Percentiles rank a stretch among this genome's conserved stretches.
Evolutionary conservation across 1,140 invertebrate species (phyloP).

Genomic region (Apis florea): DNA sequence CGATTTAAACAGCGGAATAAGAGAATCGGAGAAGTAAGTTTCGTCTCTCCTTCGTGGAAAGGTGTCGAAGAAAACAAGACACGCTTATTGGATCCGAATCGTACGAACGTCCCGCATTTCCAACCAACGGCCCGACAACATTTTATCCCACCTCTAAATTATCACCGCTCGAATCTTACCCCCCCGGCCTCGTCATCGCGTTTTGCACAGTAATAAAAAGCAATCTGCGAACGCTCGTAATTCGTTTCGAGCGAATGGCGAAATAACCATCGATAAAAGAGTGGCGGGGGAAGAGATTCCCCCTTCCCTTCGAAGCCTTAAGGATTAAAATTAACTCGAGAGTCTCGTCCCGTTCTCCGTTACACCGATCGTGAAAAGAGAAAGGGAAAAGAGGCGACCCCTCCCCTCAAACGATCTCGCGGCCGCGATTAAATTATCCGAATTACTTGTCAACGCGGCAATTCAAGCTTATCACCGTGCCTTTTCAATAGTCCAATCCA

Average conservation of each 20-base stretch:
- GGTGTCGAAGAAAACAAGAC: not conserved
- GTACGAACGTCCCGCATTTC: not conserved
- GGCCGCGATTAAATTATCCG: conserved; percentile 45
- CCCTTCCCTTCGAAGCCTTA: not conserved
- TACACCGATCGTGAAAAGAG: not conserved
- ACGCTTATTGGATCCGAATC: not conserved
- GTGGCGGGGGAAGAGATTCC: too few species aligned
- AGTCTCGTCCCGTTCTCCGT: not conserved
- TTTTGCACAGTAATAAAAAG: conserved; percentile 28
- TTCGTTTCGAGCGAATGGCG: not conserved
- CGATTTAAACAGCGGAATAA: not conserved
- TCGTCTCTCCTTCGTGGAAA: too few species aligned
- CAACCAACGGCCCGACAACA: too few species aligned
- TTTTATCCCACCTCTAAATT: not conserved
- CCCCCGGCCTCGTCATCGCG: not conserved
- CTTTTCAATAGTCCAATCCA: conserved; percentile 39
- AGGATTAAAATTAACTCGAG: conserved; percentile 2
- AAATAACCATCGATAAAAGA: conserved; percentile 13
- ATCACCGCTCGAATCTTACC: not conserved
- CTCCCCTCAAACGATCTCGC: too few species aligned
- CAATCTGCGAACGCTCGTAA: conserved; percentile 26
- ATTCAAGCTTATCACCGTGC: conserved; percentile 27
- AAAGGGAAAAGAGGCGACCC: too few species aligned
- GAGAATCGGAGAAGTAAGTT: too few species aligned
- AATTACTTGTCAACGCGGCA: conserved; percentile 39